Evolutionary conservation across 30 jellyfish, hydroid and myxozoan species (phyloP), one percentile per base, ranked within the genome.

Genomic region (Hydractinia echinata): DNA sequence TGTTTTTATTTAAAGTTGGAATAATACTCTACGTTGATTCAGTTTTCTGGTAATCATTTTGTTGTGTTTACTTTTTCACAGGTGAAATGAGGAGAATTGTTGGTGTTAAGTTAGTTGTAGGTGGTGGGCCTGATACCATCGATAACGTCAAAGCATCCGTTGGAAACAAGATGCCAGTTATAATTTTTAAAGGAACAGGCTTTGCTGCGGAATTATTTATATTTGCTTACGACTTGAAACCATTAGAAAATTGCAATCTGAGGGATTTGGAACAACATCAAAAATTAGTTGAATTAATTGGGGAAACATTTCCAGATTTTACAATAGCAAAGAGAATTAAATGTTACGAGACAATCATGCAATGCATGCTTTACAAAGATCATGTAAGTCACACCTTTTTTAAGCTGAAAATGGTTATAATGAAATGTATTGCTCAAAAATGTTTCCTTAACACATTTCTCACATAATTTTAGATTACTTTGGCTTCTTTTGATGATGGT

Each of bases 31-130:
- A 30, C 1, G 44, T 30, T 30, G 44, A 30, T 30, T 30, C 44
- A 30, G 44, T 30, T 30, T 30, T 2, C 1, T 30, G 44, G 1
- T 30, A 30, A 30, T 30, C 44, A 30, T 30, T 58, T 11, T 58
- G 69, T 58, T 3, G 69, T 3, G 1, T 11, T 11, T 13, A 13
- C 69, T 11, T 58, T 58, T 58, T 58, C 69, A 11, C 69, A 58
- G 19, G 15, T 11, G 69, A 16, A 58, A 58, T 11, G 19, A 58
- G 69, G 69, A 58, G 18, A 58, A 11, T 58, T 64, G 74, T 51
- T 64, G 74, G 51, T 64, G 74, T 64, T 44, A 64, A 64, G 18
- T 64, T 64, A 13, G 74, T 64, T 64, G 74, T 64, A n/a, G 74
- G 74, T 6, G 74, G 74, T 64, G 74, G 74, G 39, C 74, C 74